These are phyloP conservation scores for Belonocnema kinseyi DNA, from an alignment of 1,140 invertebrate species.

Conservation along the genomic window DNA sequence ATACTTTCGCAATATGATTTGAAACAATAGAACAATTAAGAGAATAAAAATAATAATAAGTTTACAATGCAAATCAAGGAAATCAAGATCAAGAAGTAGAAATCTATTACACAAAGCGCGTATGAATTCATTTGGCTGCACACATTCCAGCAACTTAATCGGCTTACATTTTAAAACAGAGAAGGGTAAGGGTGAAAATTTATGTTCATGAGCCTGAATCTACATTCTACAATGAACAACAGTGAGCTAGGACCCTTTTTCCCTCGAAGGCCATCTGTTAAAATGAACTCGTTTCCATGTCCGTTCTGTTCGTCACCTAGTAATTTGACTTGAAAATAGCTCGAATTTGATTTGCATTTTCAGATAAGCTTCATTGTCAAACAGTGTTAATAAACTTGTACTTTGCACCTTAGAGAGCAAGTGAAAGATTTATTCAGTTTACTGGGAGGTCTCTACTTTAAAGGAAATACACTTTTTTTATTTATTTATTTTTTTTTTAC, in stretches of 20 bases:
- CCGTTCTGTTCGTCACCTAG: conserved; percentile 38
- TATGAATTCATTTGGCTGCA: conserved; percentile 27
- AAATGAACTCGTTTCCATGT: conserved; percentile 19
- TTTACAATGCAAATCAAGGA: not conserved
- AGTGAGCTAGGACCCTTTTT: conserved; percentile 30
- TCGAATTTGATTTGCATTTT: conserved; percentile 42
- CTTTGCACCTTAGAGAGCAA: conserved; percentile 6
- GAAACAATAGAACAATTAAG: conserved; percentile 5
- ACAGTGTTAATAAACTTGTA: conserved; percentile 37
- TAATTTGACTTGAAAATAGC: conserved; percentile 42
- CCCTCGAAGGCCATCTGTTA: conserved; percentile 39
- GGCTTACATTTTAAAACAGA: conserved; percentile 27
- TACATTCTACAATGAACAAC: conserved; percentile 29
- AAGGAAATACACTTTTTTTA: conserved; percentile 31
- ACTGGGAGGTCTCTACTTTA: conserved; percentile 8
- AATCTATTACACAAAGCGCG: conserved; percentile 14
- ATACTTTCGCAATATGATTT: conserved; percentile 18
- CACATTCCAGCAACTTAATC: conserved; percentile 8
- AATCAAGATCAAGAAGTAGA: conserved; percentile 30
- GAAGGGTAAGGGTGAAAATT: conserved; percentile 23
- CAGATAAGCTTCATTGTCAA: conserved; percentile 36
- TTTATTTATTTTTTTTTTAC: conserved; percentile 35
- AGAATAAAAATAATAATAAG: not conserved
- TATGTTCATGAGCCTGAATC: conserved; percentile 27
- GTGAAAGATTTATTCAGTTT: conserved; percentile 30